Conservation (phyloP, 1,140 invertebrate species). For the Antheraea mylitta region DNA sequence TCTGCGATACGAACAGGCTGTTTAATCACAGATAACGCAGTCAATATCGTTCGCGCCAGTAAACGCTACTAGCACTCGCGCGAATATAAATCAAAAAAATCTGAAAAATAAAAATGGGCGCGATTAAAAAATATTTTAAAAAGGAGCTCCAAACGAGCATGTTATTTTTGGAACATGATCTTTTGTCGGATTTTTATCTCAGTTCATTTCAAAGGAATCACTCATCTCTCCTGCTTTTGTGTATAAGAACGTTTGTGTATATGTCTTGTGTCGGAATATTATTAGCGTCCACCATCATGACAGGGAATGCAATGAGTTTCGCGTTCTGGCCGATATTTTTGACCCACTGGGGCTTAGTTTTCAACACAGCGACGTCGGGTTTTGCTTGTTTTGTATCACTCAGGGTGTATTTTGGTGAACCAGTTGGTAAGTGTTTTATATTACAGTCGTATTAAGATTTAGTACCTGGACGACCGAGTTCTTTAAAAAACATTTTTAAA, state of each 20-base stretch:
- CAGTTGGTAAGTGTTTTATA: slow-evolving; percentile 46
- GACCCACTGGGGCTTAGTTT: slow-evolving; percentile 60
- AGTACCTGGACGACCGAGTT: no score
- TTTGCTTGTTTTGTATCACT: slow-evolving; percentile 45
- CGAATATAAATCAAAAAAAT: neutral
- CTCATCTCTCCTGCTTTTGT: slow-evolving; percentile 41
- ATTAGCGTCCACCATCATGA: slow-evolving; percentile 44
- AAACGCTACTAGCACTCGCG: neutral
- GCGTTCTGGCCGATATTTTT: slow-evolving; percentile 52
- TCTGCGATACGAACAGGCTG: slow-evolving; percentile 11
- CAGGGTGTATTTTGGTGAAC: slow-evolving; percentile 34
- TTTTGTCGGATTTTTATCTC: slow-evolving; percentile 50
- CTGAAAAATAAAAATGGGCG: slow-evolving; percentile 39
- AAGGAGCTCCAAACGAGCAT: slow-evolving; percentile 39
- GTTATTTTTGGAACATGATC: slow-evolving; percentile 45
- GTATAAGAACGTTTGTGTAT: slow-evolving; percentile 47
- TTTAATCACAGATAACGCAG: slow-evolving; percentile 24
- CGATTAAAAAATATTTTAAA: slow-evolving; percentile 51
- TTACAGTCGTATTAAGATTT: neutral
- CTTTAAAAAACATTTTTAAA: no score
- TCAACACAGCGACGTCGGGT: slow-evolving; percentile 43
- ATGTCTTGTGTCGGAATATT: slow-evolving; percentile 42
- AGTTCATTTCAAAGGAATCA: slow-evolving; percentile 48
- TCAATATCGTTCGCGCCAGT: neutral
- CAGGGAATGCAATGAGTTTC: neutral